Base-by-base conservation (phyloP, 1,140 invertebrate genomes). In the Sycobia sp. region DNA sequence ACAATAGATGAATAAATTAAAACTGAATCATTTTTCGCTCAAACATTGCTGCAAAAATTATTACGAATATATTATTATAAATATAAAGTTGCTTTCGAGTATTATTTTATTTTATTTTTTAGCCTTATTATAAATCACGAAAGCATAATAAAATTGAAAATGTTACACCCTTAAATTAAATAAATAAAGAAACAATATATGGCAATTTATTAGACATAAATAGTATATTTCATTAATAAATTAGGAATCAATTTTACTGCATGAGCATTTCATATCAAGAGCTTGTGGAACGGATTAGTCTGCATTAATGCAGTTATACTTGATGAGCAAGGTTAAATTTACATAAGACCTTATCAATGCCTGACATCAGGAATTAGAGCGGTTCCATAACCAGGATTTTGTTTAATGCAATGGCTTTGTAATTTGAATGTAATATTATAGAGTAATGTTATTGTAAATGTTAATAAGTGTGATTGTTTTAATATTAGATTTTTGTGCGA, bases 321-420 rank as follows among this genome's bases (percentile, higher is more conserved):
- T 34, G 36, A 14, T 18, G 32, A 10, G 34, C 16, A 54, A 25
- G 27, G 5, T 41, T 54, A 54, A 58, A 56, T 65, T 64, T 63
- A 65, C 65, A 61, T 67, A 67, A 72, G 46, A 64, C 51, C 20
- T 60, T 60, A 39, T 62, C 51, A 41, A 57, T 61, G 65, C 49
- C 34, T 67, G 73, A 70, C 73, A 68, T 63, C 73, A 70, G 71
- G 69, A 73, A 74, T 72, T 71, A 70, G 73, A 73, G 67, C 29
- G 70, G 70, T 73, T 72, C 73, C 70, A 73, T 72, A 74, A 73
- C 67, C 25, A 43, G 22, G 23, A 38, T 49, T 69, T 63, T 62
- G 60, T 65, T 61, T 57, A 61, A 25, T 58, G 25, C 36, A 57
- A 58, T 38, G n/a, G 13, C 27, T 9, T 25, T 36, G 11, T 23